phyloP scores from a whole-genome alignment of 2,888 invertebrate genomes.

The Zelleria hepariella region DNA sequence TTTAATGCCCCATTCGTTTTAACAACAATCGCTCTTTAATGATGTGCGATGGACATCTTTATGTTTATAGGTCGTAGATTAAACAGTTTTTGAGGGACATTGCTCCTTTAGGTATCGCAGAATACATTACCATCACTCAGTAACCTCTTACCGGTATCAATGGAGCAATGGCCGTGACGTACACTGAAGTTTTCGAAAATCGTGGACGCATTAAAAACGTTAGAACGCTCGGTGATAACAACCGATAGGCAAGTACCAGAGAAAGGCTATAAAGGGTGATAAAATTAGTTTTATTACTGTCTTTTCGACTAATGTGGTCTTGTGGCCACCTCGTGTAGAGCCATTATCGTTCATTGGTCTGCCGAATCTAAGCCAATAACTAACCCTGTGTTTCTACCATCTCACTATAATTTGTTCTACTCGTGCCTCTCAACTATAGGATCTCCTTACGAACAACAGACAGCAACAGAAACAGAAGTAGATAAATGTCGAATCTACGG shows the following conservation, averaged over 20 bases:
- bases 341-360: neutral
- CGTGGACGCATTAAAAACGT: slow-evolving; percentile 5
- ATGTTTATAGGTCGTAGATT: slow-evolving; percentile 60
- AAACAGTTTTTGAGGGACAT: slow-evolving; percentile 24
- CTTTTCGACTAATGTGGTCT: slow-evolving; percentile 9
- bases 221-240: neutral
- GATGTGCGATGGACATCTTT: slow-evolving; percentile 56
- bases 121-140: slow-evolving; percentile 47
- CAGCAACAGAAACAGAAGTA: too few species aligned
- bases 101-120: slow-evolving; percentile 19
- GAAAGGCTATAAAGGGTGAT: slow-evolving; percentile 4
- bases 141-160: slow-evolving; percentile 19
- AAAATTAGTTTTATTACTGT: slow-evolving; percentile 2
- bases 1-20: slow-evolving; percentile 64
- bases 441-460: too few species aligned
- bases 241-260: neutral
- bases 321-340: neutral
- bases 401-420: too few species aligned
- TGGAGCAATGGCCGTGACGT: neutral
- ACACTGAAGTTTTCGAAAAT: neutral
- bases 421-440: too few species aligned
- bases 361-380: too few species aligned
- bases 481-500: too few species aligned
- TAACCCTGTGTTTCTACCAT: too few species aligned
- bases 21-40: slow-evolving; percentile 66